Conservation (phyloP, 2,797 vertebrate species). For the Hyperoplus lanceolatus region DNA sequence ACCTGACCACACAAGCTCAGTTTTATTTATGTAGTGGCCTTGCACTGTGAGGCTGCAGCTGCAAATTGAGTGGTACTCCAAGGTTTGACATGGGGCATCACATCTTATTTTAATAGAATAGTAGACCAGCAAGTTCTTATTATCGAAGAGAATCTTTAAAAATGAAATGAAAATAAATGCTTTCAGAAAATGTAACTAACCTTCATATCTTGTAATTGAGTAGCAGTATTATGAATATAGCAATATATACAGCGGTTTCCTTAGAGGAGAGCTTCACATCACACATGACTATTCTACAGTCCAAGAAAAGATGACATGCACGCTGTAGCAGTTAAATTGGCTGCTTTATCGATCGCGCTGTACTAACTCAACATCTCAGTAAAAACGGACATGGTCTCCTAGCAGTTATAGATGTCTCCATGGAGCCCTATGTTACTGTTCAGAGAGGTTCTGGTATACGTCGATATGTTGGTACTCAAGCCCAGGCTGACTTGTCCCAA, state of each 20-base stretch:
- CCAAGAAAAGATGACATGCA: constrained; percentile 34
- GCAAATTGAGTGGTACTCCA: neutral
- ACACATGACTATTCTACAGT: constrained; percentile 34
- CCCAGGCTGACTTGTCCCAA: constrained; percentile 71
- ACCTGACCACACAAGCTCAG: constrained; percentile 3
- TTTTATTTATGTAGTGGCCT: constrained; percentile 36
- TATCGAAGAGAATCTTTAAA: neutral
- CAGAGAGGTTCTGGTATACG: constrained; percentile 61
- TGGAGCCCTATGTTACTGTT: constrained; percentile 60
- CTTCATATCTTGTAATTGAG: neutral
- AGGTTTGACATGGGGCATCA: neutral
- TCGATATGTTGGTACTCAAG: constrained; percentile 74
- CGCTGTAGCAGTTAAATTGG: constrained; percentile 48
- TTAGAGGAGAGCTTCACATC: constrained; percentile 9
- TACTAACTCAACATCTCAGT: constrained; percentile 42
- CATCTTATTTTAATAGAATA: neutral
- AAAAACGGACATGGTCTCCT: constrained; percentile 39
- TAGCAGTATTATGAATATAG: neutral
- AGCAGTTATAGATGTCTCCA: constrained; percentile 61
- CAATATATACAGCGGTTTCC: neutral
- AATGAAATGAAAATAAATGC: no score
- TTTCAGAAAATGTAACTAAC: no score
- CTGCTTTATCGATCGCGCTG: constrained; percentile 69
- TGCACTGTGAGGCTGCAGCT: constrained; percentile 13
- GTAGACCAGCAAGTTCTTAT: constrained; percentile 2